Conservation (phyloP, 2,797 vertebrate species). For the Siniperca scherzeri region DNA sequence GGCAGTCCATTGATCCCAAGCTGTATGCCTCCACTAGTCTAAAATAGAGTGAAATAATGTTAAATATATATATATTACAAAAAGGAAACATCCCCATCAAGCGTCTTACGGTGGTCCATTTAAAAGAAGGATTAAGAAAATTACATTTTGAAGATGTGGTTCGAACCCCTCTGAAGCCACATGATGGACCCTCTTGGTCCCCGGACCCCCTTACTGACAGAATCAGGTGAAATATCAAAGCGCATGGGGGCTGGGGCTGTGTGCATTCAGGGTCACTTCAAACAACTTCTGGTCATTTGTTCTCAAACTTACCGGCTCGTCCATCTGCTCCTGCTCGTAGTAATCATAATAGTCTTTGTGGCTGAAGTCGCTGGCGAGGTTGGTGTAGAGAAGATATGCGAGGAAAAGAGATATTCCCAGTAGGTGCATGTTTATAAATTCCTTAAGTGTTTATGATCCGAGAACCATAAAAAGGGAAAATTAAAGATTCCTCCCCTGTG, state of each 20-base stretch:
- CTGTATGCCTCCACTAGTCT: no score
- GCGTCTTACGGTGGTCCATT: not conserved
- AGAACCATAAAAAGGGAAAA: constrained; percentile 39
- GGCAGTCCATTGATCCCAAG: not conserved
- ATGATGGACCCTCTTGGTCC: not conserved
- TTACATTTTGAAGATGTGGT: not conserved
- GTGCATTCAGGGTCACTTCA: not conserved
- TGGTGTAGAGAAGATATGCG: constrained; percentile 79
- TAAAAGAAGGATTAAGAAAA: no score
- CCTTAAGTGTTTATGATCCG: constrained; percentile 54
- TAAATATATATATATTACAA: no score
- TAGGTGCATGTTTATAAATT: constrained; percentile 79
- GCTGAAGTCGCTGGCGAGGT: constrained; percentile 89
- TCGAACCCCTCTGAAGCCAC: not conserved
- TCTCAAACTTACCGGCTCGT: constrained; percentile 88
- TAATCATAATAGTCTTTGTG: constrained; percentile 88
- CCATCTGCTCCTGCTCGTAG: constrained; percentile 86
- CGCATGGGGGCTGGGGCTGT: not conserved
- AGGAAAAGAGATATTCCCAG: constrained; percentile 82
- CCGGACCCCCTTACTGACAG: not conserved
- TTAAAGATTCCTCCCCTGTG: constrained; percentile 49
- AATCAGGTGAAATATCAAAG: constrained; percentile 24
- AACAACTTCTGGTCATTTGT: not conserved
- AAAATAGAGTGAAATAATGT: not conserved
- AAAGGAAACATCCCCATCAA: not conserved